Evolutionary conservation across 1,140 invertebrate species (phyloP), one percentile per base, ranked within the genome.

Genomic region (Parasteatoda tepidariorum): DNA sequence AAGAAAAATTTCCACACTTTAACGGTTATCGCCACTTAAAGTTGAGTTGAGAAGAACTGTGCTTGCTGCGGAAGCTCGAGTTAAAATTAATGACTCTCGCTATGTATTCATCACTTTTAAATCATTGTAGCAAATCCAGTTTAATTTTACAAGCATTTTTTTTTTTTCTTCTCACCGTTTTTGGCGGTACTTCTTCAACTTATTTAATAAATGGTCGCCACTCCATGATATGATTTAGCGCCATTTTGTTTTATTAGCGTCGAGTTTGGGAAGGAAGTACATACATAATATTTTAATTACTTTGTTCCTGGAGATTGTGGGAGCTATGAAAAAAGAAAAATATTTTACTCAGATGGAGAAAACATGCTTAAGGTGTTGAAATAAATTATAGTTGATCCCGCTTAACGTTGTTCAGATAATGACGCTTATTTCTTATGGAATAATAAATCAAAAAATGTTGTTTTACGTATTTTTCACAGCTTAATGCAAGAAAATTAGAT

Each of bases 11-110:
- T 62, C 55, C 48, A 11, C 48, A 33, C 54, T 82, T 71, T 82
- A 82, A 82, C 78, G 78, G 66, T 70, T 82, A 82, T 82, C 78
- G 38, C 78, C 78, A 82, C 78, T 71, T 82, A 82, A 71, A 41
- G 66, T 18, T 22, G 18, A 33, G 30, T 34, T 48, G n/a, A 24
- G 30, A n/a, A n/a, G n/a, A n/a, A n/a, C n/a, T n/a, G n/a, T n/a
- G n/a, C n/a, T n/a, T n/a, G n/a, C n/a, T 22, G 15, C n/a, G 7
- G 9, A 22, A 22, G 41, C 55, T 61, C 78, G 30, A 54, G 78
- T 70, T 71, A 48, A 79, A 82, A 82, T 82, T 82, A 82, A 70
- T 70, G 78, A 82, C 62, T 31, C 48, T n/a, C 3, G 67, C 78
- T 28, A 71, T 82, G 71, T 82, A 82, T 82, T 82, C 67, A 82